These are phyloP conservation scores for Drosophila ezoana DNA, from an alignment of 2,888 invertebrate species.

Conservation along the genomic window DNA sequence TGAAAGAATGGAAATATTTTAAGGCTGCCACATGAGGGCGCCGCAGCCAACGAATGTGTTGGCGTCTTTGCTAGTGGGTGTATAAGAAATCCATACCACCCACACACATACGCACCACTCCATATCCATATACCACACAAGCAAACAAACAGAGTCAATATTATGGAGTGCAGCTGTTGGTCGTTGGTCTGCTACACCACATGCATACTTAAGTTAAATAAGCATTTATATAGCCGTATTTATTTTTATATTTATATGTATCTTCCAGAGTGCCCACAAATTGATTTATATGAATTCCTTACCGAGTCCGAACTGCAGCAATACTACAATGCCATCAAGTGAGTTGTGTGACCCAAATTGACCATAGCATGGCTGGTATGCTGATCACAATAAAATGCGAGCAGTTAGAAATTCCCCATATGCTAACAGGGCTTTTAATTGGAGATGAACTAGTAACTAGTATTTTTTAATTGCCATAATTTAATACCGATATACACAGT, in stretches of 20 bases:
- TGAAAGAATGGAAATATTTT: conserved; percentile 52
- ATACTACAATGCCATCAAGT: conserved; percentile 93
- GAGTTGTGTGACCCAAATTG: conserved; percentile 80
- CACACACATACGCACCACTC: conserved; percentile 27
- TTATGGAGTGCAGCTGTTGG: conserved; percentile 61
- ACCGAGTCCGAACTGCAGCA: conserved; percentile 97
- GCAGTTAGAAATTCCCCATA: conserved; percentile 2
- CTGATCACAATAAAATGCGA: conserved; percentile 20
- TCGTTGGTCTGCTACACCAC: conserved; percentile 36
- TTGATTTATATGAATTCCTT: conserved; percentile 94
- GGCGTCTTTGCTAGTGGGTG: conserved; percentile 48
- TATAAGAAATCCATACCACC: conserved; percentile 54
- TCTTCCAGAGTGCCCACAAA: conserved; percentile 83
- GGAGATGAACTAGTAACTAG: background rate
- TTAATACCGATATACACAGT: conserved; percentile 5
- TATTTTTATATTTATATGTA: conserved; percentile 56
- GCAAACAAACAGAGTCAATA: conserved; percentile 14
- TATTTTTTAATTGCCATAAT: conserved; percentile 16
- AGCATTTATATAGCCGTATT: conserved; percentile 60
- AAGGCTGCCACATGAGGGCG: conserved; percentile 54
- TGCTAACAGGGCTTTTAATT: background rate
- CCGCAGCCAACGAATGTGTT: conserved; percentile 50
- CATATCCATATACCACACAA: conserved; percentile 4
- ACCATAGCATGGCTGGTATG: conserved; percentile 26
- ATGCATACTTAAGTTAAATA: conserved; percentile 60